Evolutionary conservation across 2,113 vertebrate genomes (phyloP).

Genomic region (Trematomus loennbergii): DNA sequence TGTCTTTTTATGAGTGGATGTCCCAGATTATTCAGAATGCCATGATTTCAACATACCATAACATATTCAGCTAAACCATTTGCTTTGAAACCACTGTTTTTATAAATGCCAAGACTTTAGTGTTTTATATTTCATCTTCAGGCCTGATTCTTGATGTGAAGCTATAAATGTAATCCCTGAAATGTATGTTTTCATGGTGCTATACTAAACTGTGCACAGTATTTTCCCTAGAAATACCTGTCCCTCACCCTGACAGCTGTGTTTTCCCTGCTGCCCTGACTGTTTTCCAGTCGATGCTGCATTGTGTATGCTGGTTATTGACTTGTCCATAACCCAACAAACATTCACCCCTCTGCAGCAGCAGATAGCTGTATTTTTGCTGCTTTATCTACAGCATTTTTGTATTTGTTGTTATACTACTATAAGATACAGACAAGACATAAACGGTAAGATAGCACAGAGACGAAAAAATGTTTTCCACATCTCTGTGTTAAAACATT

Average conservation of each 20-base stretch:
- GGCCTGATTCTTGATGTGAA: constrained; percentile 39
- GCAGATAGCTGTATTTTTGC: constrained; percentile 14
- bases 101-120: constrained; percentile 15
- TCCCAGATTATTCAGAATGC: neutral
- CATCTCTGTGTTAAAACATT: constrained; percentile 19
- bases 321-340: constrained; percentile 40
- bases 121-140: constrained; percentile 30
- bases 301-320: constrained; percentile 36
- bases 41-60: neutral
- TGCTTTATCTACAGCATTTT: constrained; percentile 40
- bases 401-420: constrained; percentile 21
- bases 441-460: constrained; percentile 5
- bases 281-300: constrained; percentile 31
- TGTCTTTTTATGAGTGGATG: neutral
- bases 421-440: neutral
- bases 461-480: neutral
- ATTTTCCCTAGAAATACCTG: constrained; percentile 31
- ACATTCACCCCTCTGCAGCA: constrained; percentile 18
- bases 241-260: constrained; percentile 36
- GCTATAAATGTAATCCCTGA: constrained; percentile 9
- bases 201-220: neutral
- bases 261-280: neutral
- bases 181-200: constrained; percentile 18
- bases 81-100: constrained; percentile 8
- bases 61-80: neutral